Percentiles rank a stretch among this genome's conserved stretches.
phyloP scores from a whole-genome alignment of 2,888 invertebrate species.

The Tridacna gigas region DNA sequence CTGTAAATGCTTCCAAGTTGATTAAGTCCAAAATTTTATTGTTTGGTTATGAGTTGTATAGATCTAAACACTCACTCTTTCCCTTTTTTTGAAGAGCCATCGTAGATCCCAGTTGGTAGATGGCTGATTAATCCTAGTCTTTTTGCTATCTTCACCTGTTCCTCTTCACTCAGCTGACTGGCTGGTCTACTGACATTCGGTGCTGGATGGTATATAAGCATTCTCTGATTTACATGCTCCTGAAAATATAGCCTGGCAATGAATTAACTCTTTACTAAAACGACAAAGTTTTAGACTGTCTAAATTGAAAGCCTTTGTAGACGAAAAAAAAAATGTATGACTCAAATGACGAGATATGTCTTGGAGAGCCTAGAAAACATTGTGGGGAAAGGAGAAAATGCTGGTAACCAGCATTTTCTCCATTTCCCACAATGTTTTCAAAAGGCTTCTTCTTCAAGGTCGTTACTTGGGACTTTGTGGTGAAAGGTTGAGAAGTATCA shows the following conservation, averaged over 20 bases:
- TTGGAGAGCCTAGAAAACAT: neutral
- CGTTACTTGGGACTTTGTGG: too few relatives aligned
- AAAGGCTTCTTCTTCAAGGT: too few relatives aligned
- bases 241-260: slow-evolving; percentile 5
- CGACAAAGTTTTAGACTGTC: too few relatives aligned
- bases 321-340: too few relatives aligned
- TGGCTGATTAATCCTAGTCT: slow-evolving; percentile 95
- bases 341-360: too few relatives aligned
- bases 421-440: neutral
- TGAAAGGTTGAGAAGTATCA: too few relatives aligned
- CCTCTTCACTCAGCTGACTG: slow-evolving; percentile 90
- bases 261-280: too few relatives aligned
- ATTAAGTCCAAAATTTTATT: neutral
- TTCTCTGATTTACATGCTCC: slow-evolving; percentile 62
- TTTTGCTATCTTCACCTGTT: slow-evolving; percentile 94
- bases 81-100: slow-evolving; percentile 91
- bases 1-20: neutral
- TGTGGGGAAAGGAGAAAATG: neutral
- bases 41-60: neutral
- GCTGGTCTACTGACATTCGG: slow-evolving; percentile 84
- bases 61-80: slow-evolving; percentile 87
- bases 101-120: slow-evolving; percentile 93
- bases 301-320: too few relatives aligned
- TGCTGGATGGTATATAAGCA: slow-evolving; percentile 83
- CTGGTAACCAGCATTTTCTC: neutral